These are phyloP conservation scores for Acanthornis magna DNA, from an alignment of 2,797 vertebrate species.

Conservation along the genomic window DNA sequence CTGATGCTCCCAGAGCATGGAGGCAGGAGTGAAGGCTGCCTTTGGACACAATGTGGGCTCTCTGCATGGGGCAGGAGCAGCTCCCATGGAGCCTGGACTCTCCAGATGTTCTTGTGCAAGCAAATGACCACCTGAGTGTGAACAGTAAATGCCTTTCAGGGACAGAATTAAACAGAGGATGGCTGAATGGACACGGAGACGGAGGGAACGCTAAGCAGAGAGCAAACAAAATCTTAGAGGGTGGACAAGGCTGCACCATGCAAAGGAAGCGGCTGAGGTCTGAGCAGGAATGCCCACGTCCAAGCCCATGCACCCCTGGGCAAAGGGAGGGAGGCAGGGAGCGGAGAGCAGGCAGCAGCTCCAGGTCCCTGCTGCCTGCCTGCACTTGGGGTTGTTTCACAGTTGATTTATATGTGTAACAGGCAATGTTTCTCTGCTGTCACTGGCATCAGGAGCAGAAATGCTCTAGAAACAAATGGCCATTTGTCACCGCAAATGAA, in stretches of 20 bases:
- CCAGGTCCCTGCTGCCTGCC: background rate
- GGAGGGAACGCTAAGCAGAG: background rate
- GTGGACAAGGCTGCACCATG: accelerated
- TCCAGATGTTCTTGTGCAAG: background rate
- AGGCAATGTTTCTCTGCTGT: slow-evolving; percentile 44
- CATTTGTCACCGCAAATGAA: slow-evolving; percentile 36
- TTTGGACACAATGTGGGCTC: background rate
- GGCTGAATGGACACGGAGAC: background rate
- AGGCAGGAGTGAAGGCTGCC: background rate
- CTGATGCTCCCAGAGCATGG: background rate
- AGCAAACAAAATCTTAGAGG: background rate
- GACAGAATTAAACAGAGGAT: background rate
- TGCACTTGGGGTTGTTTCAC: background rate
- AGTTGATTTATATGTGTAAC: slow-evolving; percentile 44
- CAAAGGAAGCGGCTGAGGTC: background rate
- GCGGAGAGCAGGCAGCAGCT: background rate
- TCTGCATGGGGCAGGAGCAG: background rate
- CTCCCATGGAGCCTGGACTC: background rate
- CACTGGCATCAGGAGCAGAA: slow-evolving; percentile 26
- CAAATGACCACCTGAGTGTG: background rate
- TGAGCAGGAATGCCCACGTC: accelerated
- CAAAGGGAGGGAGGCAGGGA: background rate
- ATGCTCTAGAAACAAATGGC: background rate
- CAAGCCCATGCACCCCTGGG: background rate
- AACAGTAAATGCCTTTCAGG: background rate